phyloP scores from a whole-genome alignment of 2,888 invertebrate species.

The Limnephilus lunatus region DNA sequence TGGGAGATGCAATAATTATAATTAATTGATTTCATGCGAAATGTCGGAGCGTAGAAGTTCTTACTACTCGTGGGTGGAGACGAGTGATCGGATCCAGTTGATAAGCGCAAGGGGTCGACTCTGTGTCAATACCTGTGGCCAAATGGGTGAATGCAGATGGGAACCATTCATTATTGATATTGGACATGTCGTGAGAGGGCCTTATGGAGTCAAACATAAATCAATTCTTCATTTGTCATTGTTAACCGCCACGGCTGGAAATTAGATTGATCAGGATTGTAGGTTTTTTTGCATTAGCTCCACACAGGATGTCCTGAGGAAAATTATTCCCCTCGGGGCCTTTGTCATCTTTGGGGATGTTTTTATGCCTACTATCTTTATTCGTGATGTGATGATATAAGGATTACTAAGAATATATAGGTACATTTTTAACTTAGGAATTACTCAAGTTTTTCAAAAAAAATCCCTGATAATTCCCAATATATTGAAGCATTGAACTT shows the following conservation, averaged over 20 bases:
- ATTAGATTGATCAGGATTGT: background rate
- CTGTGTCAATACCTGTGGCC: background rate
- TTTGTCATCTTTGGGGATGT: no score
- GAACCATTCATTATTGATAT: background rate
- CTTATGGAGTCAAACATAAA: background rate
- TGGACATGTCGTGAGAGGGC: background rate
- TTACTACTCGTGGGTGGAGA: background rate
- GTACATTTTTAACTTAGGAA: no score
- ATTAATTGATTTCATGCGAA: background rate
- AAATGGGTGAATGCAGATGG: background rate
- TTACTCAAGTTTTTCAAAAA: no score
- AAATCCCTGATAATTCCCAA: no score
- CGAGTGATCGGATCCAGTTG: background rate
- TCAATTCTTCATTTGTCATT: background rate
- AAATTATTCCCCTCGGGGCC: no score
- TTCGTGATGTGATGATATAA: no score
- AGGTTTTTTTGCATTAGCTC: no score
- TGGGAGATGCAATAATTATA: background rate
- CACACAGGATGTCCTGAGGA: no score
- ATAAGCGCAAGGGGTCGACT: background rate
- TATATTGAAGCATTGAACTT: no score
- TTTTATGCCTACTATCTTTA: no score
- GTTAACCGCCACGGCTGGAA: background rate
- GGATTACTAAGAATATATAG: no score
- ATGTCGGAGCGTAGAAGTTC: background rate